phyloP scores from a whole-genome alignment of 2,797 vertebrate species.

The Pipistrellus pygmaeus region DNA sequence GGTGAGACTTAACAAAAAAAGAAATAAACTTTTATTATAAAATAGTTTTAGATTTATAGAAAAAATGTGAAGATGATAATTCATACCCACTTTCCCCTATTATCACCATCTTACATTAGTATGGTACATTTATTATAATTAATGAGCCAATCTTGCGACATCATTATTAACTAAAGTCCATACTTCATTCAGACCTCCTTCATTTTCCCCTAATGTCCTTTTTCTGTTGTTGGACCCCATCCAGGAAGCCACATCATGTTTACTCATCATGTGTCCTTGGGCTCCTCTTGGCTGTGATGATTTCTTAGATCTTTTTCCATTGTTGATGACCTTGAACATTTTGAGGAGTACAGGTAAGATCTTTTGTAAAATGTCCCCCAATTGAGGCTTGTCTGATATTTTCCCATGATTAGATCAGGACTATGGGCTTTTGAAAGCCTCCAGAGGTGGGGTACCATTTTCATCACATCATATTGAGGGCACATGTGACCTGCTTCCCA shows the following conservation, averaged over 20 bases:
- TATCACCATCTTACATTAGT: neutral
- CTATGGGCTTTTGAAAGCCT: neutral
- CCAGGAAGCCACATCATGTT: neutral
- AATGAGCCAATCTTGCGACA: neutral
- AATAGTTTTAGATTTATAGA: slow-evolving; percentile 3
- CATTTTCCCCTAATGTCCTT: neutral
- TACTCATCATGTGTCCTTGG: neutral
- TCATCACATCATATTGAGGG: neutral
- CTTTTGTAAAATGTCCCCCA: neutral
- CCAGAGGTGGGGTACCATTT: neutral
- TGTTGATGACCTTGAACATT: neutral
- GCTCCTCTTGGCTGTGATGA: neutral
- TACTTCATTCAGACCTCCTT: neutral
- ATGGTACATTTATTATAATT: neutral
- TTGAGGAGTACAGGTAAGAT: neutral
- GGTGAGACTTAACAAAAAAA: too few species aligned
- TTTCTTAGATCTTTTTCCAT: neutral
- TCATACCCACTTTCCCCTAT: neutral
- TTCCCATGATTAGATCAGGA: neutral
- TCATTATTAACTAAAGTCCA: neutral
- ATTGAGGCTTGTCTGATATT: neutral
- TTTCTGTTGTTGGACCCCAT: neutral
- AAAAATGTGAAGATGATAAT: neutral
- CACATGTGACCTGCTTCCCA: neutral
- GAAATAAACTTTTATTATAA: slow-evolving; percentile 23